These are phyloP conservation scores for Paedocypris micromegethes DNA, from an alignment of 2,797 vertebrate genomes.

Conservation along the genomic window DNA sequence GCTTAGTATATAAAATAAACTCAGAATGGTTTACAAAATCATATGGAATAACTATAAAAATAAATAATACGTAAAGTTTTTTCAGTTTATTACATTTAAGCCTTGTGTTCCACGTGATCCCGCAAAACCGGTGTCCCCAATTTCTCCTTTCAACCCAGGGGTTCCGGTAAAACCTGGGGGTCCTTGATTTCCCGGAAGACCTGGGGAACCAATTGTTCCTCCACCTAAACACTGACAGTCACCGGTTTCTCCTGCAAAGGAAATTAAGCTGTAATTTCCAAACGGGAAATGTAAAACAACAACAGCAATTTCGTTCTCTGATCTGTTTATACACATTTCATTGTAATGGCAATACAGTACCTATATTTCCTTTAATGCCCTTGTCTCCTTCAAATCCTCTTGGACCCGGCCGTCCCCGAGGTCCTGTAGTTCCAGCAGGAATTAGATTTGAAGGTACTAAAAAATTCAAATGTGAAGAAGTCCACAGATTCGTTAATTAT, in stretches of 20 bases:
- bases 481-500: background rate
- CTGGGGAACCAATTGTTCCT: constrained; percentile 14
- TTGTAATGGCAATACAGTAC: constrained; percentile 42
- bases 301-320: no score
- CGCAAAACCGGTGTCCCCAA: constrained; percentile 35
- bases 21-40: no score
- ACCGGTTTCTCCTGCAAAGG: constrained; percentile 40
- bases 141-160: constrained; percentile 33
- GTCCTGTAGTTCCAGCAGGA: constrained; percentile 10
- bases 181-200: constrained; percentile 36
- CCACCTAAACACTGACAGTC: constrained; percentile 44
- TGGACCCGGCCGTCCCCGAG: constrained; percentile 51
- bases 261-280: background rate
- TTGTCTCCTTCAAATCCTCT: constrained; percentile 50
- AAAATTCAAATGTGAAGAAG: constrained; percentile 1
- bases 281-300: background rate
- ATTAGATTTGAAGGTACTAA: constrained; percentile 27
- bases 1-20: no score
- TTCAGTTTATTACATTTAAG: constrained; percentile 30
- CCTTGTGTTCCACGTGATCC: constrained; percentile 38
- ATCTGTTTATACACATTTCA: background rate
- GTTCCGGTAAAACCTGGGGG: constrained; percentile 23
- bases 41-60: no score
- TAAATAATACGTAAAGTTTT: background rate
- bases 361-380: constrained; percentile 59